Base-by-base conservation (phyloP, 2,888 invertebrate genomes). In the Beris morrisii region DNA sequence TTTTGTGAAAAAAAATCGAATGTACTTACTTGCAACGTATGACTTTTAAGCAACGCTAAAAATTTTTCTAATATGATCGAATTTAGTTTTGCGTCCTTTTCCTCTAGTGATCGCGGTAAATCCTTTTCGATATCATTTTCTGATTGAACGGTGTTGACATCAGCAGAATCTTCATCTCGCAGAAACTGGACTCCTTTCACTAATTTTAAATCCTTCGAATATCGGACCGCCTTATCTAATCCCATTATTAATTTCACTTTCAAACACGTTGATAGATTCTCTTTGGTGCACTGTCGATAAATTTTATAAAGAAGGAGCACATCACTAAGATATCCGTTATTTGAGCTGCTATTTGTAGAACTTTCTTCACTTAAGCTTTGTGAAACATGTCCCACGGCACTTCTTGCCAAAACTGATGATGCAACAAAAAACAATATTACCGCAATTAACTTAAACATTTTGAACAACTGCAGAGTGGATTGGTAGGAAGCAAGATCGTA, bases 201-300 rank as follows among this genome's bases (percentile, higher is more conserved):
- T 12, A 93, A 76, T 43, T 86, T 84, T 57, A 93, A 78, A 69
- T 89, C 87, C 70, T 83, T 84, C 55, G 82, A 78, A 54, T 83
- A 81, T 69, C 89, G 84, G 38, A 90, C 85, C 55, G 88, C 86
- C 74, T 90, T 87, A 73, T 91, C 91, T 79, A 93, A 82, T 3
- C 90, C 88, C 28, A 89, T 86, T n/a, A 92, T 84, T 59, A 93
- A 79, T 77, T 92, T 92, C 68, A 91, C 81, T 78, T 93, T 93
- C 61, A 93, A 82, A 73, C 93, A 93, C 68, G 89, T 86, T 4
- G 88, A 83, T 38, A 90, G 78, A 71, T 88, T 89, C 69, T 84
- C 82, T 63, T 86, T 85, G 68, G 88, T 84, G 82, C 93, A 93
- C 74, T 92, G 91, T 78, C 89, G 90, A 81, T 92, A 93, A 70